phyloP scores from a whole-genome alignment of 2,888 invertebrate species.

The Callyntrura guangdongensis region DNA sequence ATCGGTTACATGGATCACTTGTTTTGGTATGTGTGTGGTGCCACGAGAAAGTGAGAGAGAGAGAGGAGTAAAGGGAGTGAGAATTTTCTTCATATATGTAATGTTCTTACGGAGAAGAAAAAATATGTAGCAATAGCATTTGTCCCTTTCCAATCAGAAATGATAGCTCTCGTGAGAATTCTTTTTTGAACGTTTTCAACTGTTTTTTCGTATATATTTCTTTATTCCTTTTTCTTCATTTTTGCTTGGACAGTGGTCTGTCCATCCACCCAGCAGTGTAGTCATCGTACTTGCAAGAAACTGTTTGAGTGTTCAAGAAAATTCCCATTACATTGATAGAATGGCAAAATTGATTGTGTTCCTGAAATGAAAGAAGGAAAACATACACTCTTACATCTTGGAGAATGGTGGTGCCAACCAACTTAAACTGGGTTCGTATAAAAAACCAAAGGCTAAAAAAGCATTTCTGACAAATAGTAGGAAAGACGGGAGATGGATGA shows the following conservation, averaged over 20 bases:
- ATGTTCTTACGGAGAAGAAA: no score
- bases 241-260: conserved; percentile 60
- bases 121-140: conserved; percentile 67
- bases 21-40: conserved; percentile 25
- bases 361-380: conserved; percentile 46
- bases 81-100: background rate
- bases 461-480: background rate
- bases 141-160: conserved; percentile 84
- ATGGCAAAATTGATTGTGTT: conserved; percentile 42
- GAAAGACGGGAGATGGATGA: background rate
- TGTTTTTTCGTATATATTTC: conserved; percentile 36
- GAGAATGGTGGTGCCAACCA: no score
- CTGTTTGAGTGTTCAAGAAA: background rate
- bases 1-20: conserved; percentile 67
- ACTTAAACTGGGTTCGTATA: no score
- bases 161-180: conserved; percentile 81
- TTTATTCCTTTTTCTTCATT: background rate
- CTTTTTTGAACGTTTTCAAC: conserved; percentile 67
- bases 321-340: conserved; percentile 46
- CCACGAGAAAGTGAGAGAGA: background rate
- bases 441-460: no score
- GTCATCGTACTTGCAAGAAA: background rate
- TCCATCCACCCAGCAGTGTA: no score
- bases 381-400: no score
- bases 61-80: background rate